Evolutionary conservation across 1,140 invertebrate species (phyloP).

Genomic region (Mycetomoellerius zeteki): DNA sequence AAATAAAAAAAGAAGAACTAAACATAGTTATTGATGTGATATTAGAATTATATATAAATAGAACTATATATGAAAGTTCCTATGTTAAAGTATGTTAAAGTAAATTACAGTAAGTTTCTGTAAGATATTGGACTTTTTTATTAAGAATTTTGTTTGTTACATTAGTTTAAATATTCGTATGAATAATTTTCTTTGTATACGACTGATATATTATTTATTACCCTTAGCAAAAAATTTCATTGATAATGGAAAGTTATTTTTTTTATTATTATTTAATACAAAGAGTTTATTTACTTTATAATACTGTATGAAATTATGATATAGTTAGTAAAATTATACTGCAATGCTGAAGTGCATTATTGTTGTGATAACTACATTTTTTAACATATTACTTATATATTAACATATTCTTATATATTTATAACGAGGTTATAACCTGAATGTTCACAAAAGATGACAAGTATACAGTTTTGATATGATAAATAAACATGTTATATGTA

Average conservation of each 20-base stretch:
- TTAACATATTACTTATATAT: too few species aligned
- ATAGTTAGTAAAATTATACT: too few species aligned
- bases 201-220: not conserved
- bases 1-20: constrained; percentile 9
- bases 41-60: not conserved
- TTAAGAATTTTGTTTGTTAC: constrained; percentile 8
- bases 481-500: constrained; percentile 3
- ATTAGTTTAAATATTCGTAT: not conserved
- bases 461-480: not conserved
- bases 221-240: not conserved
- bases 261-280: too few species aligned
- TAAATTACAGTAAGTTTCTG: too few species aligned
- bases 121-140: not conserved
- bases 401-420: too few species aligned
- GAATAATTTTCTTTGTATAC: not conserved
- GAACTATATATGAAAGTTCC: not conserved
- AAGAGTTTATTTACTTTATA: too few species aligned
- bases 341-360: too few species aligned
- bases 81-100: not conserved
- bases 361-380: too few species aligned
- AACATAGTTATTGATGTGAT: not conserved
- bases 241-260: too few species aligned
- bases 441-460: not conserved
- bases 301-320: too few species aligned
- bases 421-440: not conserved